Evolutionary conservation across 2,113 vertebrate genomes (phyloP).

Genomic region (Channa argus): DNA sequence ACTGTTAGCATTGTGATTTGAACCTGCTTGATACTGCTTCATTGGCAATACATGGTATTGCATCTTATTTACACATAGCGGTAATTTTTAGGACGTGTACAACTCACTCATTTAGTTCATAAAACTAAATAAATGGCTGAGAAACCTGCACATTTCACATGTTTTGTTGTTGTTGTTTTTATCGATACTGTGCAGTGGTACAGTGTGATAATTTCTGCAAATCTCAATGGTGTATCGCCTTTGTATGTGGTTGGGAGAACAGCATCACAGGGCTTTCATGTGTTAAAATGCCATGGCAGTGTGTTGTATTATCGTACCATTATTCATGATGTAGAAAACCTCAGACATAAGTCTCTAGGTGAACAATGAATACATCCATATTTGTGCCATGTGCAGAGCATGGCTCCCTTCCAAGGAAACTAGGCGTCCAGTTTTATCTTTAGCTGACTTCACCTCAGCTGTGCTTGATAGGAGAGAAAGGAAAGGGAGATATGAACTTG

Average conservation of each 20-base stretch:
- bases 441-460: constrained; percentile 22
- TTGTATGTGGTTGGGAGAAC: constrained; percentile 18
- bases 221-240: not conserved
- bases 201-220: constrained; percentile 4
- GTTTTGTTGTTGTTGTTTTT: not conserved
- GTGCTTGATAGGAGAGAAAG: constrained; percentile 4
- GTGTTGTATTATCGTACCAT: constrained; percentile 25
- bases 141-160: no score
- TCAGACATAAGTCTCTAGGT: constrained; percentile 43
- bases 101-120: not conserved
- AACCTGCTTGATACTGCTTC: no score
- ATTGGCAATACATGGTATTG: no score
- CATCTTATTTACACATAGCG: no score
- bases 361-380: constrained; percentile 29
- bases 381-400: constrained; percentile 16
- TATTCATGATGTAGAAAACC: constrained; percentile 20
- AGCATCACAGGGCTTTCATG: constrained; percentile 20
- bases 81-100: no score
- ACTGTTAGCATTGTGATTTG: no score
- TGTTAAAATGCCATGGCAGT: constrained; percentile 36
- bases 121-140: not conserved
- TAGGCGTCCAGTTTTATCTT: constrained; percentile 43
- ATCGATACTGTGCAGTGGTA: no score
- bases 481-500: constrained; percentile 28
- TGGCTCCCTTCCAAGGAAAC: constrained; percentile 25